These are phyloP conservation scores for Dipodomys ordii DNA, from an alignment of 2,113 vertebrate genomes.

Conservation along the genomic window DNA sequence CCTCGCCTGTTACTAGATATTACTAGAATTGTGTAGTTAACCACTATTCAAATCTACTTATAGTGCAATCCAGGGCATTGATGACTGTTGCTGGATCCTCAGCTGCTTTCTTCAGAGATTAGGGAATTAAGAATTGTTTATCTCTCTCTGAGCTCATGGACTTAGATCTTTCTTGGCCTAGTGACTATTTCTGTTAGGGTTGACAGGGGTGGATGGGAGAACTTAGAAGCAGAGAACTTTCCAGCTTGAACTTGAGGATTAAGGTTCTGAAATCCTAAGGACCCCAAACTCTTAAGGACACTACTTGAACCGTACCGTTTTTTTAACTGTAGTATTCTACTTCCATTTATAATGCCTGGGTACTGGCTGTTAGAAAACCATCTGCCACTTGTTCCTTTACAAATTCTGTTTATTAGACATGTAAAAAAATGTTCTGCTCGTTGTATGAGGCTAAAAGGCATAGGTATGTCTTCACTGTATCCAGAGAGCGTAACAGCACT, in stretches of 20 bases:
- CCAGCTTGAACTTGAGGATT: slow-evolving; percentile 12
- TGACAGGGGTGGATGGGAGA: neutral
- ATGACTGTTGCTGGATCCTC: neutral
- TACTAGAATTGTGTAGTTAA: neutral
- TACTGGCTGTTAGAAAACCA: slow-evolving; percentile 18
- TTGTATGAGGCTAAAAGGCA: neutral
- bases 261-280: neutral
- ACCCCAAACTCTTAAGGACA: neutral
- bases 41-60: neutral
- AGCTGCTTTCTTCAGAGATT: neutral
- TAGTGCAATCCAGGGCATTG: neutral
- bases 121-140: slow-evolving; percentile 3
- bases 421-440: neutral
- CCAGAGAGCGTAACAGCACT: neutral
- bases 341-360: slow-evolving; percentile 10
- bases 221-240: slow-evolving; percentile 5
- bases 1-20: slow-evolving; percentile 27
- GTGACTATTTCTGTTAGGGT: neutral
- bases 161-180: slow-evolving; percentile 12
- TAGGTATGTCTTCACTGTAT: neutral
- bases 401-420: slow-evolving; percentile 2
- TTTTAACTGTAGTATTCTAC: slow-evolving; percentile 2
- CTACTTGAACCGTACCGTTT: neutral
- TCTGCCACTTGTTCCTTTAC: neutral
- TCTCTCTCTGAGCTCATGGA: neutral